Conservation (phyloP, 2,888 invertebrate species). For the Blastobasis lacticolella region DNA sequence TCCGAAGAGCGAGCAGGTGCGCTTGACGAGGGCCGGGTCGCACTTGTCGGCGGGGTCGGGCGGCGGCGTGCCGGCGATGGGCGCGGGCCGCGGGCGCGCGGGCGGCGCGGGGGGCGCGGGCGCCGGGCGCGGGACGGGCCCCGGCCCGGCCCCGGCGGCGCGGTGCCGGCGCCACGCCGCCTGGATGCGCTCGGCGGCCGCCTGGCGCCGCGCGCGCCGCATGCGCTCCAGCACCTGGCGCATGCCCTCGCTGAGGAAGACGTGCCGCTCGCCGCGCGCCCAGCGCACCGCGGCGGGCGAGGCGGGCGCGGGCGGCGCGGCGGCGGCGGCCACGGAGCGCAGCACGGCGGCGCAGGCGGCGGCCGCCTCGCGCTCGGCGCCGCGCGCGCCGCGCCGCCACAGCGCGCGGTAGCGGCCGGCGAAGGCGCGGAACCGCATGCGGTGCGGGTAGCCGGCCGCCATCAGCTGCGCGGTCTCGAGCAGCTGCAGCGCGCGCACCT, state of each 20-base stretch:
- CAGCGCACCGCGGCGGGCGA: constrained; percentile 80
- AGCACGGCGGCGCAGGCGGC: constrained; percentile 82
- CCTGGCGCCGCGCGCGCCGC: constrained; percentile 82
- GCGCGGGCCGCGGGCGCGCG: constrained; percentile 85
- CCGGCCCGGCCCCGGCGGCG: constrained; percentile 54
- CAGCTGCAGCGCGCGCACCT: constrained; percentile 89
- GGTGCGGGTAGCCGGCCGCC: constrained; percentile 95
- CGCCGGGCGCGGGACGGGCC: constrained; percentile 39
- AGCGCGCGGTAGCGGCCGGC: constrained; percentile 88
- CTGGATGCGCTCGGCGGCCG: constrained; percentile 89
- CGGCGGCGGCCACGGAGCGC: constrained; percentile 85
- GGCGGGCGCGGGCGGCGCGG: constrained; percentile 83
- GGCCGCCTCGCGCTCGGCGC: constrained; percentile 68
- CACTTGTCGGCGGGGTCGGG: constrained; percentile 89
- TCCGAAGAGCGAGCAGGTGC: constrained; percentile 92
- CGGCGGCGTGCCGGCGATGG: constrained; percentile 92
- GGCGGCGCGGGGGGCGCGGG: constrained; percentile 15
- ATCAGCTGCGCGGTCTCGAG: constrained; percentile 95
- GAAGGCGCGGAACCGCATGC: constrained; percentile 96
- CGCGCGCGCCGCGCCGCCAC: constrained; percentile 79
- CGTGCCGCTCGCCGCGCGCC: constrained; percentile 94
- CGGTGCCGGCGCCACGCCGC: constrained; percentile 89
- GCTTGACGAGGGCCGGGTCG: constrained; percentile 91
- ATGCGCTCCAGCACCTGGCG: constrained; percentile 90
- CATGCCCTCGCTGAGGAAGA: constrained; percentile 95